Base-by-base conservation (phyloP, 2,888 invertebrate species). In the Polyommatus iphigenia region DNA sequence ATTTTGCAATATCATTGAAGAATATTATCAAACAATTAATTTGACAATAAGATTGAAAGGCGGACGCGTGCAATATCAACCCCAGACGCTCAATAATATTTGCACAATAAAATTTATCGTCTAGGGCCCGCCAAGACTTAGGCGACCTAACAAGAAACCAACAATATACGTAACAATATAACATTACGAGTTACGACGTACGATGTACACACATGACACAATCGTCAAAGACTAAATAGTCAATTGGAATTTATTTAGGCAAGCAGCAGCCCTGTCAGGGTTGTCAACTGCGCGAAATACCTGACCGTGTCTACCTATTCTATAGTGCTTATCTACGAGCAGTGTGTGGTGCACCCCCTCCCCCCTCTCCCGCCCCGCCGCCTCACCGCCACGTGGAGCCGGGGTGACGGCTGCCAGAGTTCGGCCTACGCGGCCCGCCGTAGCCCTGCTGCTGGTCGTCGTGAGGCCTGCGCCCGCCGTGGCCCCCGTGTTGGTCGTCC, bases 311-410 rank as follows among this genome's bases (percentile, higher is more conserved):
- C 10, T 46, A 46, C 10, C 62, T 62, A 13, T 24, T 62, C 62
- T 62, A 24, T 20, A 8, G 62, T 24, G 8, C n/a, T 8, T 59
- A 59, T 59, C 62, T 29, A 24, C 62, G 62, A 62, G 59, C 59
- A 62, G 62, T 67, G 13, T 62, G 62, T 62, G 20, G 24, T 62
- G 10, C 13, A 13, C 8, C 6, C 20, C n/a, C 59, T 62, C 13
- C 24, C 62, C 24, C 24, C 24, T 1, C 24, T 2, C 62, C 2
- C 3, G 50, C 71, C 46, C 32, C 54, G 24, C 15, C 20, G 10
- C 29, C 20, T 83, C 80, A 84, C 78, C 83, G 83, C 84, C 84
- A 84, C 54, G 83, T 82, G 7, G 83, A 83, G 62, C 83, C 83
- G 76, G 83, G 83, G 62, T 82, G 79, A 36, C 82, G 81, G 36